Evolutionary conservation across 2,797 vertebrate species (phyloP), one percentile per base, ranked within the genome.

Genomic region (Artibeus jamaicensis): DNA sequence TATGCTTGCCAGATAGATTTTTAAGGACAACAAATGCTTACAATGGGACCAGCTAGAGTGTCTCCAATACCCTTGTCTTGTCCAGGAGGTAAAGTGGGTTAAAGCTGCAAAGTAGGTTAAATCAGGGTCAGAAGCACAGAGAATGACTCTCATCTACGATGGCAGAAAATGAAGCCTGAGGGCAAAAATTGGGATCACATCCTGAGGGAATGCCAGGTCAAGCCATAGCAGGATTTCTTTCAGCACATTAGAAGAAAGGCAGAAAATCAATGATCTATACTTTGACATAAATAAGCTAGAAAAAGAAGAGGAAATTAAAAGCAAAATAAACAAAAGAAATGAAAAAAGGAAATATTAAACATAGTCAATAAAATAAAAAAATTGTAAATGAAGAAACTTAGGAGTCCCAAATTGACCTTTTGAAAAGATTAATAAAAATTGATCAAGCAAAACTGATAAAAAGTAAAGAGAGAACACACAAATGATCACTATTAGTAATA

Each of bases 241-340:
- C 55, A 90, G 77, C 21, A 37, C 9, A 16, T 57, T 70, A 89
- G 81, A 93, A 85, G 50, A 65, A 89, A 84, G 67, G 42, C 70
- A 89, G 29, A 90, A 86, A 95, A 93, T 92, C 88, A 87, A 12
- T 86, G 29, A 21, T 19, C 24, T 73, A 46, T 42, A 79, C 29
- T 34, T 82, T 6, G 8, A 83, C 46, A 85, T 50, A 57, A 71
- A 57, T 67, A 70, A 86, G 59, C 39, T 39, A 67, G 73, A 65
- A 82, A 74, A 42, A 29, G 32, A 55, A 73, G 39, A 81, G 16
- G 29, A 87, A 92, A 77, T 26, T 59, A 85, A 73, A 86, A 55
- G 32, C 14, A 78, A 95, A 95, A 44, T 44, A 88, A 89, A 12
- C 48, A 73, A n/a, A 86, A 84, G 34, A 86, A 89, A 89, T 32